Evolutionary conservation across 1,140 invertebrate species (phyloP), one percentile per base, ranked within the genome.

Genomic region (Aricia agestis): DNA sequence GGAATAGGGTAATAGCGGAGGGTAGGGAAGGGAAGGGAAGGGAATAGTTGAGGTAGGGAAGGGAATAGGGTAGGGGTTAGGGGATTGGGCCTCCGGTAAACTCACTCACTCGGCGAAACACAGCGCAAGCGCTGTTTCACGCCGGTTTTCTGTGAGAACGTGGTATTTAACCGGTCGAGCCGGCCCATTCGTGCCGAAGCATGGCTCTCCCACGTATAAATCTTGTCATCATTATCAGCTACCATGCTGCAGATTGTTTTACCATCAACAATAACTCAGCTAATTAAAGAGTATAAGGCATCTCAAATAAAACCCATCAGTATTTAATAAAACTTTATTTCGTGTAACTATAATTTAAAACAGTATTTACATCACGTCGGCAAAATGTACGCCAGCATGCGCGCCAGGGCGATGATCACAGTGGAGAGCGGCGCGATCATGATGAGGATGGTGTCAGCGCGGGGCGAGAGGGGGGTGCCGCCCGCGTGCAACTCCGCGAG

Each of bases 401-500:
- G 70, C 31, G 73, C 45, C 81, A 85, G 69, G 18, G 78, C 59
- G 36, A 79, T 68, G 73, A 84, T 75, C 70, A 74, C 75, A 72
- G 80, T 69, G 69, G 75, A 68, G 36, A 83, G 73, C 76, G 78
- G 65, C 36, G 79, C 83, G 32, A 88, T 75, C 61, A 73, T 78
- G 41, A 85, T 68, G 45, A 15, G 11, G 1, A 52, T 5, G 45
- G 82, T 80, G 72, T 76, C 69, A 42, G 75, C 66, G 63, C 82
- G 75, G 15, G 84, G 77, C 36, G 77, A 72, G 7, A 76, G 68
- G 15, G 79, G 70, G 63, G 58, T 68, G 13, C 71, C 70, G 0
- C 75, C 80, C n/a, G 86, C 87, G 77, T 89, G 87, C 7, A 89
- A 80, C 72, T 89, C 87, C 0, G 87, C 87, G 25, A 89, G 82